phyloP scores from a whole-genome alignment of 2,113 vertebrate species.

The Mustela nigripes region DNA sequence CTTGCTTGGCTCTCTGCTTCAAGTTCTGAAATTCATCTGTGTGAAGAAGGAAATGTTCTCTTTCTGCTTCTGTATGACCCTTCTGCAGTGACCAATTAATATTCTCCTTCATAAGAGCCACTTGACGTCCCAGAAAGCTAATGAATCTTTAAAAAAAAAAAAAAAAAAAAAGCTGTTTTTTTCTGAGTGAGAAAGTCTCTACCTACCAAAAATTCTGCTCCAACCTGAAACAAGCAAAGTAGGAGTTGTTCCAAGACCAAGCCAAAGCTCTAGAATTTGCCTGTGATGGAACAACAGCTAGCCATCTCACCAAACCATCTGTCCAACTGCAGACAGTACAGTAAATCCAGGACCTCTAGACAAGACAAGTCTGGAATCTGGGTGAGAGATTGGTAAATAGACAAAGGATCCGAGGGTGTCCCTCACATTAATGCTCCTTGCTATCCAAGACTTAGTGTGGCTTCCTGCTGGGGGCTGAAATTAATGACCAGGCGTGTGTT shows the following conservation, averaged over 20 bases:
- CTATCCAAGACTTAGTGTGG: not conserved
- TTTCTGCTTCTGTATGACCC: not conserved
- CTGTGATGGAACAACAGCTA: constrained; percentile 8
- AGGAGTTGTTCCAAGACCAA: constrained; percentile 22
- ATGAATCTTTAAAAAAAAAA: not conserved
- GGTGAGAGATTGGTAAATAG: not conserved
- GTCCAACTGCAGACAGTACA: not conserved
- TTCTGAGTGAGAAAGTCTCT: constrained; percentile 57
- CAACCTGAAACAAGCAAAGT: constrained; percentile 46
- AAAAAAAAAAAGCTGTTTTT: constrained; percentile 39
- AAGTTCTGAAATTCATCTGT: constrained; percentile 17
- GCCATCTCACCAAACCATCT: not conserved
- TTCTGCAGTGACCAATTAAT: constrained; percentile 50
- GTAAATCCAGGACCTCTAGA: not conserved
- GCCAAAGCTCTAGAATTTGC: not conserved
- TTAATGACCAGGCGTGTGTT: not conserved
- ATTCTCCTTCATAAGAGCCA: constrained; percentile 7
- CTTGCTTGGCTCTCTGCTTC: not conserved
- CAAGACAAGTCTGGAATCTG: not conserved
- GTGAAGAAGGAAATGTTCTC: constrained; percentile 22
- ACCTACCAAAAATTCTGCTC: constrained; percentile 64
- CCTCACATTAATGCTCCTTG: not conserved
- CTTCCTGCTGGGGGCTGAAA: not conserved
- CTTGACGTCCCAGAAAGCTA: constrained; percentile 42
- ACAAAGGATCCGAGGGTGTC: rapidly evolving